Base-by-base conservation (phyloP, 2,888 invertebrate genomes). In the Eristalis arbustorum region DNA sequence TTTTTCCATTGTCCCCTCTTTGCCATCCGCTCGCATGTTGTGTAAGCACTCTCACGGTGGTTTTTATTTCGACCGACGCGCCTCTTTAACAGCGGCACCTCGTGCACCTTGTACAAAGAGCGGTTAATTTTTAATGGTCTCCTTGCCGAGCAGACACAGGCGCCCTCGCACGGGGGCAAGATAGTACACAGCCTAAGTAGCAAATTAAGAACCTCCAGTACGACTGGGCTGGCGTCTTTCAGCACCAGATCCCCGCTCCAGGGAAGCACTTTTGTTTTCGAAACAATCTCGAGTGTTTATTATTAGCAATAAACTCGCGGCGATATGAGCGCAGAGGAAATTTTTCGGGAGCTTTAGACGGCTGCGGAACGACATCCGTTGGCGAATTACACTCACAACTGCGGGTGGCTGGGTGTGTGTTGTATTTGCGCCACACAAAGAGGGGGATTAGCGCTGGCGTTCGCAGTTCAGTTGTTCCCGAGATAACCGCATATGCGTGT, bases 271-370 rank as follows among this genome's bases (percentile, higher is more conserved):
- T 62, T 62, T 87, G 75, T 87, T 81, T 69, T 37, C 74, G 63
- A 83, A 87, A 87, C 83, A 82, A 83, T 87, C 78, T 83, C 87
- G 67, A 83, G 87, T 83, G 87, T 83, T 87, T 87, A 87, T 87
- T 83, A 83, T 83, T 75, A 75, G 72, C 77, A 84, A 78, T 83
- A 78, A 85, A 69, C 73, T 64, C 71, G 68, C 66, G 76, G 49
- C 49, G 49, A 18, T n/a, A 34, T 34, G 11, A 13, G 13, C 13
- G 37, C 37, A 2, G 37, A 49, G 49, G 64, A 62, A 69, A 81
- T 68, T 81, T 73, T 85, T 81, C 69, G 49, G 69, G 69, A 81
- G 81, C 77, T 77, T n/a, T 77, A 81, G 72, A 76, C 84, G 64
- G 63, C 63, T 62, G 68, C 61, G 71, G 66, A 31, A 68, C 71